Evolutionary conservation across 2,113 vertebrate species (phyloP), one percentile per base, ranked within the genome.

Genomic region (Verasper variegatus): DNA sequence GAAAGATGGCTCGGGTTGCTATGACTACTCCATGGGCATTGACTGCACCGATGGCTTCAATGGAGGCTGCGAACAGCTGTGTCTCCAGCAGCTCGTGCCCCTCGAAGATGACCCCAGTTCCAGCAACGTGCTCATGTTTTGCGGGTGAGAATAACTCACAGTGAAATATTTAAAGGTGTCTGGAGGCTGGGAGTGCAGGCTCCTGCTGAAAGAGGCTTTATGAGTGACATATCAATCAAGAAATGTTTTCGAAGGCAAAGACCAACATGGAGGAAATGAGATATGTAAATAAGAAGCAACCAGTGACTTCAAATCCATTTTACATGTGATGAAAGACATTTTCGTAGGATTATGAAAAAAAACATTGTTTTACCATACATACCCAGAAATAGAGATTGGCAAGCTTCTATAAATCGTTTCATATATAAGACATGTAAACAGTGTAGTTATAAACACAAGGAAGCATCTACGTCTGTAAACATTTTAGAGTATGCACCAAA

Each of bases 41-140:
- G 98, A 99, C 93, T 99, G 98, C 90, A 98, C 98, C 0, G 98
- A 99, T 1, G 98, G 98, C 81, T 98, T 97, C 93, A 99, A 99
- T 0, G 98, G 98, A 0, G 98, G 98, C 82, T 99, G 98, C 0
- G 98, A 99, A 90, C 98, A 99, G 92, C 95, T 99, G 23, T 99
- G 98, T 79, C 95, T 99, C 9, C 98, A 99, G 93, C 97, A 99
- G 90, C 96, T 96, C 0, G 95, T 98, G 42, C 95, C 98, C 21
- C 94, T 98, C 70, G 95, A 95, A 45, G 95, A 96, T 0, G 96
- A 99, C 72, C 95, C 96, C 24, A 88, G 92, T 0, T 97, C 97
- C 92, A 99, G 94, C 94, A 98, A 97, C 56, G 96, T 99, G 89
- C 97, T 97, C 90, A 99, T 99, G 98, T 97, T 97, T 94, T 99